Evolutionary conservation across 2,113 vertebrate genomes (phyloP).

Genomic region (Tetrao urogallus): DNA sequence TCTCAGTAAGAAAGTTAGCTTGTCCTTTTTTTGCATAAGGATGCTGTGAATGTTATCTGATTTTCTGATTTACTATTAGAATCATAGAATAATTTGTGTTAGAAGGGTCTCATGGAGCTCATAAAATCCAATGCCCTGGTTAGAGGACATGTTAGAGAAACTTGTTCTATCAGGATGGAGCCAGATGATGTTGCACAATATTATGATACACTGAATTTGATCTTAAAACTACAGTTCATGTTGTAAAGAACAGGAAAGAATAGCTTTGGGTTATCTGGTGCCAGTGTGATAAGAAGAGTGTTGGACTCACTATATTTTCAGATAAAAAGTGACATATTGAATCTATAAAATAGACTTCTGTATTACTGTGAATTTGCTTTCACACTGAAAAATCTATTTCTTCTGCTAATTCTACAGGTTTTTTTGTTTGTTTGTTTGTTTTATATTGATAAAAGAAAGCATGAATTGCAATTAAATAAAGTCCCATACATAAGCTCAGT

Average conservation of each 20-base stretch:
- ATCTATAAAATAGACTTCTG: not conserved
- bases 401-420: not conserved
- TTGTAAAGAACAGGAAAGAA: not conserved
- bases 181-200: not conserved
- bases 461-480: not conserved
- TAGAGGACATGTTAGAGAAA: not conserved
- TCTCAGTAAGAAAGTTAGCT: not conserved
- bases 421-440: not conserved
- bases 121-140: not conserved
- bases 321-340: not conserved
- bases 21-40: not conserved
- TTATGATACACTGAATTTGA: slow-evolving; percentile 11
- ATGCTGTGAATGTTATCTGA: not conserved
- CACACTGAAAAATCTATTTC: not conserved
- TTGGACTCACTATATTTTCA: not conserved
- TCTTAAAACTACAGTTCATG: not conserved
- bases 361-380: not conserved
- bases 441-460: not conserved
- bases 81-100: not conserved
- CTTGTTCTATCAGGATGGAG: not conserved
- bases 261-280: not conserved
- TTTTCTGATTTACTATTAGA: not conserved
- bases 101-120: not conserved
- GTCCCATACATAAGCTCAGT: not conserved
- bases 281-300: not conserved